phyloP scores from a whole-genome alignment of 1,140 invertebrate genomes.

The Vanessa tameamea region DNA sequence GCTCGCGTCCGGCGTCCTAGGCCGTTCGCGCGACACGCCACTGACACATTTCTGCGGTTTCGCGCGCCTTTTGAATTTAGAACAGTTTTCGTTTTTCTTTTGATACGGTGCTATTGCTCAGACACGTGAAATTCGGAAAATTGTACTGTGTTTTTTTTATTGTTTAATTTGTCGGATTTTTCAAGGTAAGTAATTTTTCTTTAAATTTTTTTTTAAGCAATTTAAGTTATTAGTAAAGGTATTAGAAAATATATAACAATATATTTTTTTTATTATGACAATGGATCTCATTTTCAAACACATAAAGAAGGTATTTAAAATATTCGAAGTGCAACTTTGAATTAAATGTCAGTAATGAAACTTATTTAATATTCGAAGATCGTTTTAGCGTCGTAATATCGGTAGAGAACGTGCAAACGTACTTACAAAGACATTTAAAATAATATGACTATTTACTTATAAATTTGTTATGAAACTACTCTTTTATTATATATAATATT shows the following conservation, averaged over 20 bases:
- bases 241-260: not conserved
- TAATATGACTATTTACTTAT: not conserved
- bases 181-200: conserved; percentile 44
- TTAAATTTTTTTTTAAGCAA: not conserved
- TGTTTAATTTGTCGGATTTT: conserved; percentile 45
- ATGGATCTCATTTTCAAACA: conserved; percentile 17
- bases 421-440: not conserved
- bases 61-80: conserved; percentile 77
- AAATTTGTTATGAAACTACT: not conserved
- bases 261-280: conserved; percentile 9
- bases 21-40: conserved; percentile 70
- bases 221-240: not conserved
- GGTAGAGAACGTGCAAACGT: conserved; percentile 4
- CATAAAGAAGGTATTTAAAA: conserved; percentile 19
- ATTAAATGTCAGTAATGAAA: conserved; percentile 24
- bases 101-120: conserved; percentile 59
- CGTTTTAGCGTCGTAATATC: conserved; percentile 15
- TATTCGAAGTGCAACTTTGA: conserved; percentile 14
- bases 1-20: conserved; percentile 64
- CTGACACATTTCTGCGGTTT: conserved; percentile 76
- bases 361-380: conserved; percentile 24
- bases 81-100: conserved; percentile 72
- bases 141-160: conserved; percentile 42
- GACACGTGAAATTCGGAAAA: conserved; percentile 49
- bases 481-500: not conserved